Conservation (phyloP, 1,140 invertebrate species). For the Drosophila bocqueti region DNA sequence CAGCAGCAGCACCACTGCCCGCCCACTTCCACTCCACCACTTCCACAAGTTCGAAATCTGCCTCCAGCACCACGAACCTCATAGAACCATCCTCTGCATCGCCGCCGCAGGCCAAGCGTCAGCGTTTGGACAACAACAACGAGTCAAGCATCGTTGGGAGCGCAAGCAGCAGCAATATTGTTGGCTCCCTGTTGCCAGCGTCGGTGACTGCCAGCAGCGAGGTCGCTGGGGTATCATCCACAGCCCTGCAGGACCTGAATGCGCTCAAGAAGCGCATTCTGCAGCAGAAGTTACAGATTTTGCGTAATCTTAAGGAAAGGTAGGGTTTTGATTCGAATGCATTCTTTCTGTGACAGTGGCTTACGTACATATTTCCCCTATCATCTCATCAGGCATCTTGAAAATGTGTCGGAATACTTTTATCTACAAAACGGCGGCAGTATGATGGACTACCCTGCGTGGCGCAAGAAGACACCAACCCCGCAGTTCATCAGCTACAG, state of each 20-base stretch:
- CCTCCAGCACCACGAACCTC: constrained; percentile 18
- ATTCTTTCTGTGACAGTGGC: no score
- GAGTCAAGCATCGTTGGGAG: constrained; percentile 29
- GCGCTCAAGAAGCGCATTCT: constrained; percentile 82
- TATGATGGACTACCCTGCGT: constrained; percentile 93
- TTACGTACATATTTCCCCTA: not conserved
- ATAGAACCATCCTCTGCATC: constrained; percentile 36
- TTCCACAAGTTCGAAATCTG: constrained; percentile 14
- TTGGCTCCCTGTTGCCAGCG: constrained; percentile 67
- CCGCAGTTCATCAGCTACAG: constrained; percentile 91
- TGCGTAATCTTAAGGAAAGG: constrained; percentile 85
- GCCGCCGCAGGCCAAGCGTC: constrained; percentile 74
- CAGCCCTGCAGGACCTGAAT: constrained; percentile 73
- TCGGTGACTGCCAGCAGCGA: constrained; percentile 63
- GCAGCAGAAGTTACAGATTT: constrained; percentile 78
- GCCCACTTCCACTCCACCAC: constrained; percentile 18
- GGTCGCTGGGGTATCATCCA: constrained; percentile 50
- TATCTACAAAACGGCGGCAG: constrained; percentile 94
- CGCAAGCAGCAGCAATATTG: constrained; percentile 60
- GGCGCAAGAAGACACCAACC: constrained; percentile 91
- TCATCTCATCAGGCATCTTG: constrained; percentile 87
- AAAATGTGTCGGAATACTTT: constrained; percentile 93
- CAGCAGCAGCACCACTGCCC: constrained; percentile 48
- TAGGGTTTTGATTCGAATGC: not conserved
- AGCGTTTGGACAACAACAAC: constrained; percentile 67